phyloP scores from a whole-genome alignment of 2,797 vertebrate genomes.

The Lagodon rhomboides region DNA sequence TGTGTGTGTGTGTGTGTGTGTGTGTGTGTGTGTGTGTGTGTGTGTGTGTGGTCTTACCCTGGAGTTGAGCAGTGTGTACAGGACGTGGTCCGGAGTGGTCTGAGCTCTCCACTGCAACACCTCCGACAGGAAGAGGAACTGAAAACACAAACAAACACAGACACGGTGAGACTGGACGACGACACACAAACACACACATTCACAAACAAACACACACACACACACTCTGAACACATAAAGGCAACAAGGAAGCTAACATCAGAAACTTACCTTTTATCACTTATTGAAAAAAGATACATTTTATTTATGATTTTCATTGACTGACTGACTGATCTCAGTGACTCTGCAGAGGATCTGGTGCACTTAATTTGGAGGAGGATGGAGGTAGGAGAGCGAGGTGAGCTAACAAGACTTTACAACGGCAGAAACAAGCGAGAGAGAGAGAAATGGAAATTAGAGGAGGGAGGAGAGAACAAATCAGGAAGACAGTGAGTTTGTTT shows the following conservation, averaged over 20 bases:
- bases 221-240: background rate
- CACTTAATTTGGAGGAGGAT: conserved; percentile 13
- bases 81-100: conserved; percentile 96
- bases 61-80: conserved; percentile 96
- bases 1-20: conserved; percentile 9
- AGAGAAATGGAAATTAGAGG: conserved; percentile 7
- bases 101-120: conserved; percentile 97
- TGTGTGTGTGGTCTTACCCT: conserved; percentile 83
- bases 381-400: background rate
- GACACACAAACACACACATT: background rate
- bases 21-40: conserved; percentile 7
- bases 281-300: background rate
- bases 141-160: conserved; percentile 32
- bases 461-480: conserved; percentile 10
- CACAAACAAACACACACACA: background rate
- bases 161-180: conserved; percentile 17
- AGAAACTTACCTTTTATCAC: background rate
- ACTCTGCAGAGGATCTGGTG: background rate
- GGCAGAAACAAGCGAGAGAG: background rate
- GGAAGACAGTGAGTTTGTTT: conserved; percentile 17
- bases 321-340: background rate
- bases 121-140: conserved; percentile 99
- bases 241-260: background rate
- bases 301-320: no score
- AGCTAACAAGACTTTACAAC: background rate